These are phyloP conservation scores for Drosophila nigrodunni DNA, from an alignment of 1,140 invertebrate species.

Conservation along the genomic window DNA sequence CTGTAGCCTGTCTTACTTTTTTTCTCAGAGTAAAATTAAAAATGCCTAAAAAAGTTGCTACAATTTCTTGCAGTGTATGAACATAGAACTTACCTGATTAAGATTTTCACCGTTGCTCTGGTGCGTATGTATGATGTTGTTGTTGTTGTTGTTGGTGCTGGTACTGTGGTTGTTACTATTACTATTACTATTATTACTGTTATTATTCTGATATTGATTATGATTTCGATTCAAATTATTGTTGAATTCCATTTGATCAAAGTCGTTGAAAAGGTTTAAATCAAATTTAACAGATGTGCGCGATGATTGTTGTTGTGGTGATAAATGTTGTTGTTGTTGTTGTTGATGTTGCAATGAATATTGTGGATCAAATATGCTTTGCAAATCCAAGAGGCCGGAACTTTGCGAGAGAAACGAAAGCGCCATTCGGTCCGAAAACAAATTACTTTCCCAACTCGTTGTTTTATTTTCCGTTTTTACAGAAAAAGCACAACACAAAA, in stretches of 20 bases:
- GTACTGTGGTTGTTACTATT: conserved; percentile 1
- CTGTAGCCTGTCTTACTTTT: no score
- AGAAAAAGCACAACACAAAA: conserved; percentile 26
- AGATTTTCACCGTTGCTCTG: conserved; percentile 61
- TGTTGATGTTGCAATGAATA: conserved; percentile 73
- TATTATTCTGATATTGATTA: conserved; percentile 65
- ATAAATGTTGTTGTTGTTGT: conserved; percentile 54
- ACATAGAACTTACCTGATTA: conserved; percentile 63
- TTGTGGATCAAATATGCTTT: conserved; percentile 83
- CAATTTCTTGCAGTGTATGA: background rate
- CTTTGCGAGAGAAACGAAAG: conserved; percentile 81
- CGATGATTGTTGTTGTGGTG: conserved; percentile 43
- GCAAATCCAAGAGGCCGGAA: conserved; percentile 82
- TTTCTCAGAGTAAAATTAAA: no score
- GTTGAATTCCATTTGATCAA: conserved; percentile 82
- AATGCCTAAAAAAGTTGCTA: no score
- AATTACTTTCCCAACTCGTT: conserved; percentile 38
- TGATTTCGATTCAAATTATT: conserved; percentile 70
- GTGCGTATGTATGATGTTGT: conserved; percentile 56
- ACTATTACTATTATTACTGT: conserved; percentile 49
- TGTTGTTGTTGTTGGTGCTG: conserved; percentile 16
- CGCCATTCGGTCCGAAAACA: conserved; percentile 78
- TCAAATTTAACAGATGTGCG: conserved; percentile 65
- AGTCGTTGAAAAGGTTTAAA: conserved; percentile 72
- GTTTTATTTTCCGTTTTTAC: conserved; percentile 26